A percentile compares a stretch with the other conserved stretches of the same genome.
These are phyloP conservation scores for Cotesia glomerata DNA, from an alignment of 1,140 invertebrate species.

Conservation along the genomic window DNA sequence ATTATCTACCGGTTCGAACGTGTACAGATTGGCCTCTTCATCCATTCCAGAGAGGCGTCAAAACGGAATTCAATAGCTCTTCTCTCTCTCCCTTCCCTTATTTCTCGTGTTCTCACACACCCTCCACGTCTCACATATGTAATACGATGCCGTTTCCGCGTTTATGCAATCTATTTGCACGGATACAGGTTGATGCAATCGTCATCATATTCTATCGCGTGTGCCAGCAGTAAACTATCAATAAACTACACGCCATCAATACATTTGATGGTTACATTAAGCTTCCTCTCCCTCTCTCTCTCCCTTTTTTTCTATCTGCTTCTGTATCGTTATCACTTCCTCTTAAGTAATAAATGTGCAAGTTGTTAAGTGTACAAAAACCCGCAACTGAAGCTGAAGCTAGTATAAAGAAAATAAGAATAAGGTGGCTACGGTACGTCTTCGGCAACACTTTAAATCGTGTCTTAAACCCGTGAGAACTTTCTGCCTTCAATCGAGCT, in stretches of 20 bases:
- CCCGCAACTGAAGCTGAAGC: too few species aligned
- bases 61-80: slow-evolving; percentile 25
- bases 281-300: too few species aligned
- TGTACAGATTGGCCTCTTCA: slow-evolving; percentile 23
- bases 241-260: neutral
- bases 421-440: neutral
- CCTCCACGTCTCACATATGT: too few species aligned
- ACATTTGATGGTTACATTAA: too few species aligned
- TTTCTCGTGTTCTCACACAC: neutral
- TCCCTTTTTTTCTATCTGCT: too few species aligned
- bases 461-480: slow-evolving; percentile 12
- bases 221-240: neutral
- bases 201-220: slow-evolving; percentile 14
- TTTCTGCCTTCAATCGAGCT: neutral
- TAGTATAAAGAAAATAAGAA: neutral
- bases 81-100: neutral
- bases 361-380: neutral
- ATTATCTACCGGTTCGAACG: slow-evolving; percentile 17
- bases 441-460: neutral
- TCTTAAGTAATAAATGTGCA: neutral
- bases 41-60: slow-evolving; percentile 26
- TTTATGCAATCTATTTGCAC: slow-evolving; percentile 25
- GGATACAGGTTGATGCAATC: slow-evolving; percentile 15
- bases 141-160: slow-evolving; percentile 17
- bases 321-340: too few species aligned